Base-by-base conservation (phyloP, 2,888 invertebrate genomes). In the Zaprionus obscuricornis region DNA sequence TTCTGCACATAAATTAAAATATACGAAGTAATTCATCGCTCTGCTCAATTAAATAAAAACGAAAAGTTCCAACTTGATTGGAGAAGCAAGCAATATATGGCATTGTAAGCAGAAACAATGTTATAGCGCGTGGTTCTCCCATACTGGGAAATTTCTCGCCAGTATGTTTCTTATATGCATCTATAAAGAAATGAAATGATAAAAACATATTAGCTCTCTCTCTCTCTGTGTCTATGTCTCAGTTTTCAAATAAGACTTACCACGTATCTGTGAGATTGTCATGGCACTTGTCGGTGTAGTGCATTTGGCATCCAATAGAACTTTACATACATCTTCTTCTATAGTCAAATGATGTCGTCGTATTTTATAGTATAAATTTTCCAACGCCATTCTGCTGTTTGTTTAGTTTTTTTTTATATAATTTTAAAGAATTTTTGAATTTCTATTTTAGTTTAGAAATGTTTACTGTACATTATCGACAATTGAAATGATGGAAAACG, bases 181-280 rank as follows among this genome's bases (percentile, higher is more conserved):
- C 77, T 78, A 51, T 13, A 51, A 49, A 1, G 7, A 31, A 34
- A 11, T 10, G 52, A 20, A 24, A 2, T 11, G 20, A 16, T 49
- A 13, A 22, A 4, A 27, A 2, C 1, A 24, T n/a, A 7, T 24
- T n/a, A 13, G 39, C 43, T 6, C 20, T 2, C 6, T 33, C 3
- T 18, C 6, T 13, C 1, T 10, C 37, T 16, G 39, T 39, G 31
- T 18, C 45, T 8, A 22, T 5, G 13, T 11, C 2, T 0, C 3
- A 5, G 14, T 8, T 0, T 0, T 0, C 0, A n/a, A 40, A 13
- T 34, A 18, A 8, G 8, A 76, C 72, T 60, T 62, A 67, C 77
- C 79, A 47, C 72, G 83, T 54, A 78, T 57, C 34, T 85, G 52
- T 0, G 33, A 20, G 16, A 78, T 52, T 0, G 72, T 72, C 11